Conservation (phyloP, 2,113 vertebrate genomes). For the Melierax canorus region DNA sequence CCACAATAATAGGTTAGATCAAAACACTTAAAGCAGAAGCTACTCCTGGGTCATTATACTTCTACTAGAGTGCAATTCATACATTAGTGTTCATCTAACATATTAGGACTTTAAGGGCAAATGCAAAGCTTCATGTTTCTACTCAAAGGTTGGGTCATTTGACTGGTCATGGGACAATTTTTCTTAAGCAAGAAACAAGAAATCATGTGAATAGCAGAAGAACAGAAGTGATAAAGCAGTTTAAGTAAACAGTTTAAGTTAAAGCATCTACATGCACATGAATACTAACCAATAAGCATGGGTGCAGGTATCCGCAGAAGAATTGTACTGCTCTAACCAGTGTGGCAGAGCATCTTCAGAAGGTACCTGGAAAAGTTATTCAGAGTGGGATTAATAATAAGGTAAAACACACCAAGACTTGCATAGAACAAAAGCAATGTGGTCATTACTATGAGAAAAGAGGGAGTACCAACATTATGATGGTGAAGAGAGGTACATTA, state of each 20-base stretch:
- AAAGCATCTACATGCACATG: not conserved
- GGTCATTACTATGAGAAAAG: not conserved
- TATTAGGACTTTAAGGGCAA: not conserved
- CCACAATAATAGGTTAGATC: too few relatives aligned
- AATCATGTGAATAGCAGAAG: not conserved
- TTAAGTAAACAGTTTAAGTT: not conserved
- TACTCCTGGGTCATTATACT: not conserved
- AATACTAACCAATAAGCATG: constrained; percentile 91
- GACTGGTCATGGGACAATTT: not conserved
- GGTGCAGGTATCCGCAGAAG: constrained; percentile 91
- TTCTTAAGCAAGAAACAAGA: not conserved
- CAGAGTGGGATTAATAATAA: not conserved
- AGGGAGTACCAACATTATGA: not conserved
- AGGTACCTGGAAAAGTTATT: constrained; percentile 77
- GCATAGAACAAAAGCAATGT: not conserved
- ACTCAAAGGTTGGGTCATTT: not conserved
- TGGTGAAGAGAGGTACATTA: not conserved
- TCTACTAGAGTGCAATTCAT: not conserved
- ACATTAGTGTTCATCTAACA: not conserved
- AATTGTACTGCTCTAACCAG: constrained; percentile 93
- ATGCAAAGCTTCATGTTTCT: not conserved
- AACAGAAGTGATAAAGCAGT: not conserved
- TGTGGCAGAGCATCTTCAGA: constrained; percentile 92
- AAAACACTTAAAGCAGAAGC: too few relatives aligned
- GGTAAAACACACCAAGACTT: not conserved